These are phyloP conservation scores for Nudaria mundana DNA, from an alignment of 2,888 invertebrate species.

Conservation along the genomic window DNA sequence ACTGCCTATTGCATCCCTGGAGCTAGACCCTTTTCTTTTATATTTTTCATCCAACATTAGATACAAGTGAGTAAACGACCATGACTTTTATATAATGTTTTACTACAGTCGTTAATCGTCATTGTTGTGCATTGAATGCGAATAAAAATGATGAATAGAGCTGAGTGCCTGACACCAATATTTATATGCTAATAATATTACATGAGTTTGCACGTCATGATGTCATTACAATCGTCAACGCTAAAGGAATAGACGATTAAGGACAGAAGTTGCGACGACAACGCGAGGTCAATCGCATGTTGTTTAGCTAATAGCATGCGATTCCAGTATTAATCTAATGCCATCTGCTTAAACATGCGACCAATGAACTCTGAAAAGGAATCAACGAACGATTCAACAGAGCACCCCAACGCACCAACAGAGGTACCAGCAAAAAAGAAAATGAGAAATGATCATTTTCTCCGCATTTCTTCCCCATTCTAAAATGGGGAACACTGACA, in stretches of 20 bases:
- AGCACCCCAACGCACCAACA: too few species aligned
- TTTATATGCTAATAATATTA: background rate
- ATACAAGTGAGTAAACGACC: constrained; percentile 4
- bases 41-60: too few species aligned
- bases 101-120: constrained; percentile 2
- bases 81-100: background rate
- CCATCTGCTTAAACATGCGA: constrained; percentile 60
- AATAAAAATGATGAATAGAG: background rate
- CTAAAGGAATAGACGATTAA: constrained; percentile 20
- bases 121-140: background rate
- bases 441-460: too few species aligned
- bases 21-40: too few species aligned
- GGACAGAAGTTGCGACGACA: constrained; percentile 14
- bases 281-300: constrained; percentile 36
- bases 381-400: too few species aligned
- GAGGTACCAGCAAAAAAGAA: too few species aligned
- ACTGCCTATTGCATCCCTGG: constrained; percentile 7
- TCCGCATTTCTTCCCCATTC: too few species aligned
- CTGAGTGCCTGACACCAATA: background rate
- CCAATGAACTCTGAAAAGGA: constrained; percentile 55
- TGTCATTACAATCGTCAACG: constrained; percentile 13
- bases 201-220: constrained; percentile 2
- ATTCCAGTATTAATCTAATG: constrained; percentile 26
- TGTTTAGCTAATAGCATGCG: constrained; percentile 24
- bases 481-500: too few species aligned